Evolutionary conservation across 2,888 invertebrate species (phyloP), one percentile per base, ranked within the genome.

Genomic region (Mylabris sibirica): DNA sequence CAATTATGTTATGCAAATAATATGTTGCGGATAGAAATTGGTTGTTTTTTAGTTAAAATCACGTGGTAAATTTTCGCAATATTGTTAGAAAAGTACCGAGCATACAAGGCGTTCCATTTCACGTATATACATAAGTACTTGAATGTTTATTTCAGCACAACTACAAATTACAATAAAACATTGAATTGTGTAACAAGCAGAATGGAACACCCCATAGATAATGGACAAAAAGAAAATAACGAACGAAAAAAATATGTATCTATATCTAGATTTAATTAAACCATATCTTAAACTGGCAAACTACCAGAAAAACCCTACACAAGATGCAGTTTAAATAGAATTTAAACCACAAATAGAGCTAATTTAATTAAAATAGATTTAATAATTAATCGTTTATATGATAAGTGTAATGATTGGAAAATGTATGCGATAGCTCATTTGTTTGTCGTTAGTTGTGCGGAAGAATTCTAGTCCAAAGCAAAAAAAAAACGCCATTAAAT

Each of bases 1-100:
- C 66, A 66, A 66, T 66, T 66, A 66, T 63, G 34, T 63, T 60
- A 66, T 66, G 65, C 65, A 61, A 66, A 66, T 66, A 24, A 38
- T 22, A 53, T 53, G 53, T 53, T 24, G 53, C 12, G 11, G 24
- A 24, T 24, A 53, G 22, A 53, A 53, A 53, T 53, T 22, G 53
- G 24, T 12, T 17, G 11, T 49, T 53, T 53, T 24, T 53, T 24
- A 53, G 53, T 12, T 20, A 9, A 8, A 20, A 53, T 24, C 53
- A 53, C 22, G 22, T 24, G 24, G 12, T 53, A 24, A 53, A 24
- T 24, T 53, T 49, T 6, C 24, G 22, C 1, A 3, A 24, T 53
- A 53, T 5, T 53, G 24, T 22, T 49, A 53, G 12, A 24, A 53
- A 53, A 53, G 22, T 49, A 4, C 20, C 4, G n/a, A n/a, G n/a